phyloP scores from a whole-genome alignment of 2,888 invertebrate genomes.

The Phengaris arion region DNA sequence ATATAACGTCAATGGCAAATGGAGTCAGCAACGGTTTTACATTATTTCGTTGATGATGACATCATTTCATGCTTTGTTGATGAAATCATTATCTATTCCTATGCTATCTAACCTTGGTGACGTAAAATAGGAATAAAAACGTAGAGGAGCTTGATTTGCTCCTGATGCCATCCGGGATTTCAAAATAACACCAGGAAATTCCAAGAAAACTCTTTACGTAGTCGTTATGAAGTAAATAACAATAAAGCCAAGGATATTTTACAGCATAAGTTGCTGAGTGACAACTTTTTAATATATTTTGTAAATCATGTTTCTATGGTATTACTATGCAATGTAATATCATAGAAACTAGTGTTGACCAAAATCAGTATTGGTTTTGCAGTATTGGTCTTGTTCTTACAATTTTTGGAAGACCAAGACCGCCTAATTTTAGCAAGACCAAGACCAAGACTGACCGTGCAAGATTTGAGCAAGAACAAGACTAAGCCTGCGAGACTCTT shows the following conservation, averaged over 20 bases:
- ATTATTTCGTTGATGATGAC: slow-evolving; percentile 26
- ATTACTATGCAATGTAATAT: no score
- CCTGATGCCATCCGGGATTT: not conserved
- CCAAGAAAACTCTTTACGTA: no score
- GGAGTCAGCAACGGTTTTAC: slow-evolving; percentile 24
- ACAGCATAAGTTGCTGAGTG: not conserved
- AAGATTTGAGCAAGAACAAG: no score
- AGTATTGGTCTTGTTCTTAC: no score
- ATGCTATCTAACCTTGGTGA: slow-evolving; percentile 18
- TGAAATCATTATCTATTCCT: slow-evolving; percentile 26
- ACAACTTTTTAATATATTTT: not conserved
- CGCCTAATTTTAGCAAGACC: no score
- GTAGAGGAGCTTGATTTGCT: not conserved
- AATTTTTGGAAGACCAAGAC: no score
- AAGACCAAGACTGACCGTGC: no score
- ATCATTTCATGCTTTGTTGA: slow-evolving; percentile 22
- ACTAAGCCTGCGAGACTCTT: no score
- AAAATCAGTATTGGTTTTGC: no score
- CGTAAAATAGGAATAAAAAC: slow-evolving; percentile 20
- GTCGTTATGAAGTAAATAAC: not conserved
- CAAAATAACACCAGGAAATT: not conserved
- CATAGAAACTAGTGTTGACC: no score
- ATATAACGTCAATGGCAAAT: slow-evolving; percentile 24
- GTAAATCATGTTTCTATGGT: no score
- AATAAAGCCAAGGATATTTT: not conserved